These are phyloP conservation scores for Stenodema calcarata DNA, from an alignment of 2,888 invertebrate genomes.

Conservation along the genomic window DNA sequence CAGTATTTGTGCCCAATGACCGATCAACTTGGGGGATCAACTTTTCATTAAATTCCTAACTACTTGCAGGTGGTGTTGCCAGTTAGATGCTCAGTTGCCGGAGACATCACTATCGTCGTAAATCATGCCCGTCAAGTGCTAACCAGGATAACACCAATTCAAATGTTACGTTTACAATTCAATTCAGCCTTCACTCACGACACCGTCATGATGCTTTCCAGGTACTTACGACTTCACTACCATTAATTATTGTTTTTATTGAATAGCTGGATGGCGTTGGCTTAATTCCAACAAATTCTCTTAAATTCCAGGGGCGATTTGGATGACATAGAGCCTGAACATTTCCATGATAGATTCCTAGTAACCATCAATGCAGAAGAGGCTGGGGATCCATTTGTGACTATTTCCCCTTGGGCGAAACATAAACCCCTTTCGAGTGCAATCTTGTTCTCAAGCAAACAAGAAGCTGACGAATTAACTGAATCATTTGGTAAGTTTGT, in stretches of 20 bases:
- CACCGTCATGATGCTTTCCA: conserved; percentile 63
- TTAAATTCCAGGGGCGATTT: conserved; percentile 70
- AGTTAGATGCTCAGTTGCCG: conserved; percentile 78
- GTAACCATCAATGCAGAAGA: conserved; percentile 65
- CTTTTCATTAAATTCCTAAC: background rate
- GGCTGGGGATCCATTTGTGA: conserved; percentile 44
- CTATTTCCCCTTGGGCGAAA: conserved; percentile 71
- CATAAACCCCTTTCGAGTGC: conserved; percentile 67
- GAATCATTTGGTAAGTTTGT: conserved; percentile 76
- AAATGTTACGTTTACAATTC: conserved; percentile 86
- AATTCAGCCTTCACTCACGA: conserved; percentile 86
- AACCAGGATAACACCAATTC: conserved; percentile 80
- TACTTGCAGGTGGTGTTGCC: conserved; percentile 68
- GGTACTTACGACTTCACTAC: conserved; percentile 17
- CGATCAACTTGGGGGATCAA: background rate
- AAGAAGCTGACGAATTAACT: conserved; percentile 82
- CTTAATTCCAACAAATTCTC: background rate
- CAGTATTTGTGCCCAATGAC: background rate
- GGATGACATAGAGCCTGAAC: conserved; percentile 75
- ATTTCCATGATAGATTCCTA: conserved; percentile 67
- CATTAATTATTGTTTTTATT: background rate
- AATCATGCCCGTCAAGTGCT: conserved; percentile 88
- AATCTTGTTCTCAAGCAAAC: conserved; percentile 75
- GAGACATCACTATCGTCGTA: conserved; percentile 82
- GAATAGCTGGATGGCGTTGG: background rate